Base-by-base conservation (phyloP, 2,888 invertebrate species). In the Caenorhabditis sulstoni region DNA sequence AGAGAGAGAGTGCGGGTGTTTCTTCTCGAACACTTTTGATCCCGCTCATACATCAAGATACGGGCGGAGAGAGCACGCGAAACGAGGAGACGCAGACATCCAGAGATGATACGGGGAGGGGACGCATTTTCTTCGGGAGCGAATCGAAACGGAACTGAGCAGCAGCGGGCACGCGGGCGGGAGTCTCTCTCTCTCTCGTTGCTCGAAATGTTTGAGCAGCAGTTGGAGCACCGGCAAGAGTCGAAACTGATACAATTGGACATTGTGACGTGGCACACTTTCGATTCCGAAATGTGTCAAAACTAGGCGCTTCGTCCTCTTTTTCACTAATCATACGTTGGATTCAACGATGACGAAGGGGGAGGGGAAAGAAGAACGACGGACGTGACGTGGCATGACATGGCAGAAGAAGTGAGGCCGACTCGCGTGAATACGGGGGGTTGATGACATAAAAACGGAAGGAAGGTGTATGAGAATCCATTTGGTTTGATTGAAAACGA, bases 51-150 rank as follows among this genome's bases (percentile, higher is more conserved):
- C 58, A 73, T 73, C 73, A 73, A 73, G 58, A 29, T 62, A 29
- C 4, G 47, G 18, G 12, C 18, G n/a, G 44, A 64, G 12, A 73
- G 47, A 62, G 62, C 41, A 37, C 11, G 52, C 12, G 50, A 55
- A 57, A 22, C 16, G 39, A 62, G 7, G 62, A 70, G 61, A 70
- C 53, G 23, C 49, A 55, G 71, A 64, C 7, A 41, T 4, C 3
- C 16, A 62, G 53, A 71, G 71, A 71, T 71, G 71, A 71, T 71
- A 70, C 68, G 52, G 29, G 71, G 71, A 64, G n/a, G n/a, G n/a
- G n/a, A n/a, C n/a, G n/a, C n/a, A n/a, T n/a, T n/a, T n/a, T 64
- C 62, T 41, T 29, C 29, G 29, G 70, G 61, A 44, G 50, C 29
- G 39, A 18, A 39, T 58, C 58, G 29, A 50, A 52, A 64, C 64